Percentiles rank a stretch among this genome's conserved stretches.
These are phyloP conservation scores for Chaetogeoica ovagalla DNA, from an alignment of 2,888 invertebrate species.

Conservation along the genomic window DNA sequence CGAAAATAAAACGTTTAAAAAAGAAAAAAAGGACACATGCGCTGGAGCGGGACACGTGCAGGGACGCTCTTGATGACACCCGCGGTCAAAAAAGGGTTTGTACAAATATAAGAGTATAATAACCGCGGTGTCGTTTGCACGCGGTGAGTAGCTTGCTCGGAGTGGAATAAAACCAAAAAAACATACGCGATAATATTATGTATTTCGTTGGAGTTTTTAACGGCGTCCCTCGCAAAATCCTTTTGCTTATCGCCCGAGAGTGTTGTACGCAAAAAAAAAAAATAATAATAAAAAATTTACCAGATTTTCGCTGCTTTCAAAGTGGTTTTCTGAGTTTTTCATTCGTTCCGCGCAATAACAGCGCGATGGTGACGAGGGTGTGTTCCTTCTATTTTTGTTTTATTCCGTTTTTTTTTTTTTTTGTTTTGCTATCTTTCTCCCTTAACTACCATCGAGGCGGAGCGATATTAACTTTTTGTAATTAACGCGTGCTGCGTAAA, in stretches of 20 bases:
- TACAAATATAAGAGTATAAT: conserved; percentile 11
- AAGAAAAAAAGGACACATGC: too few relatives aligned
- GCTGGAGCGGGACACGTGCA: too few relatives aligned
- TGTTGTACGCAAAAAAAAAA: neutral
- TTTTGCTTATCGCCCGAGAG: conserved; percentile 19
- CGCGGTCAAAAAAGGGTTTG: conserved; percentile 11
- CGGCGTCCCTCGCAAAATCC: conserved; percentile 37
- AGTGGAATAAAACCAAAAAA: conserved; percentile 10
- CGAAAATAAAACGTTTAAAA: conserved; percentile 30
- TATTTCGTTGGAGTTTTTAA: conserved; percentile 42
- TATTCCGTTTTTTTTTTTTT: too few relatives aligned
- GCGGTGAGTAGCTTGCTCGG: neutral
- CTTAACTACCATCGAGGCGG: neutral
- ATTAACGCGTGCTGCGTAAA: conserved; percentile 32
- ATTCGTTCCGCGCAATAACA: neutral
- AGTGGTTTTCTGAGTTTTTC: conserved; percentile 28
- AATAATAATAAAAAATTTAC: neutral
- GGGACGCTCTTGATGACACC: conserved; percentile 30
- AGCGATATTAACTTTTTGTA: conserved; percentile 44
- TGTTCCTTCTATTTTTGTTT: conserved; percentile 27
- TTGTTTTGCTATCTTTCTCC: neutral
- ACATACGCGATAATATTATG: conserved; percentile 17
- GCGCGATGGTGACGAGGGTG: neutral
- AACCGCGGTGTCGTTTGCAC: conserved; percentile 36
- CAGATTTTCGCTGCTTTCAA: conserved; percentile 20